Conservation (phyloP, 2,797 vertebrate species). For the Neostethus bicornis region DNA sequence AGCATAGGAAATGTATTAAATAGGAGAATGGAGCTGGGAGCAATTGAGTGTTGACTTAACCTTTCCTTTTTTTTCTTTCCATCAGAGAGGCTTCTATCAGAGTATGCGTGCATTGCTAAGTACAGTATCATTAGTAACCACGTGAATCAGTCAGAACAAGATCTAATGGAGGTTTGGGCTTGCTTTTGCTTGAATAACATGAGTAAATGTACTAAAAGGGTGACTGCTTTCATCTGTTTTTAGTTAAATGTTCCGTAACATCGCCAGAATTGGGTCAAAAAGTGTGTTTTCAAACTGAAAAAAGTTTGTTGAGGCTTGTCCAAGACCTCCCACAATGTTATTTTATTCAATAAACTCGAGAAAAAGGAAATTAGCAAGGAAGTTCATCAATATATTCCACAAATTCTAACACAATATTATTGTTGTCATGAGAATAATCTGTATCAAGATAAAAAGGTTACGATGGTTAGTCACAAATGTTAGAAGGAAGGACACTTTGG, state of each 20-base stretch:
- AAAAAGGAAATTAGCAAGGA: background rate
- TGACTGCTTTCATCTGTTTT: conserved; percentile 43
- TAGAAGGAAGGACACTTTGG: conserved; percentile 69
- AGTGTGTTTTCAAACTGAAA: conserved; percentile 13
- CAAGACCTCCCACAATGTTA: too few species aligned
- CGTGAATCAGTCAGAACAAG: conserved; percentile 46
- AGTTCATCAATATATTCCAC: conserved; percentile 21
- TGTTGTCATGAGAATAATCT: conserved; percentile 36
- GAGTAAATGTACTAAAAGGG: conserved; percentile 24
- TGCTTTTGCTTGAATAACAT: conserved; percentile 43
- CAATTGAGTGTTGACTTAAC: conserved; percentile 79
- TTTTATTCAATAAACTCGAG: background rate
- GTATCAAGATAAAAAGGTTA: conserved; percentile 40
- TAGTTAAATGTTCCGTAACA: conserved; percentile 42
- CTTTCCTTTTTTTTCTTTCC: conserved; percentile 64
- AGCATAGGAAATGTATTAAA: conserved; percentile 99
- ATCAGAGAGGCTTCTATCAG: conserved; percentile 56
- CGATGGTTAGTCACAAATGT: conserved; percentile 53
- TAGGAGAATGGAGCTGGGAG: conserved; percentile 83
- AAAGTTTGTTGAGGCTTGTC: conserved; percentile 17
- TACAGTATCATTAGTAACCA: conserved; percentile 60
- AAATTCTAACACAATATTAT: conserved; percentile 32
- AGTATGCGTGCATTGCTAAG: conserved; percentile 52
- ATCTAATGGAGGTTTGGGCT: conserved; percentile 47
- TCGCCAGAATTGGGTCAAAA: conserved; percentile 26